Conservation (phyloP, 2,113 vertebrate species). For the Tragulus kanchil region DNA sequence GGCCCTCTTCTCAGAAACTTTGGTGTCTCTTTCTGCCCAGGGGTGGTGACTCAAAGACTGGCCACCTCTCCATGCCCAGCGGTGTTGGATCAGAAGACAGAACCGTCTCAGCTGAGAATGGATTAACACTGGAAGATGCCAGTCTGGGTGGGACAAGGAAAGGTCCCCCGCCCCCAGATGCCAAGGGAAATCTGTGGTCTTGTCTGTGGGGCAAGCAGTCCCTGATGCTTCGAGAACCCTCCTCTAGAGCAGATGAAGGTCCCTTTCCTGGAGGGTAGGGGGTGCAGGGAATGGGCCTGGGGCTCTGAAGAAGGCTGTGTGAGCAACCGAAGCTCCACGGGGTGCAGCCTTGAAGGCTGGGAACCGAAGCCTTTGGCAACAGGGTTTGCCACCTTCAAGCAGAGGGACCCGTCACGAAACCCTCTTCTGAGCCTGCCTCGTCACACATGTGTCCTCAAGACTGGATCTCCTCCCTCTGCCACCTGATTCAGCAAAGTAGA, state of each 20-base stretch:
- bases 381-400: neutral
- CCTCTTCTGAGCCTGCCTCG: neutral
- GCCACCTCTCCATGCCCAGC: neutral
- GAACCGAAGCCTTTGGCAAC: neutral
- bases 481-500: neutral
- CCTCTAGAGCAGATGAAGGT: neutral
- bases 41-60: neutral
- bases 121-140: neutral
- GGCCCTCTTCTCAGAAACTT: neutral
- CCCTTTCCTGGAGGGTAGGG: neutral
- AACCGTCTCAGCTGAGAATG: neutral
- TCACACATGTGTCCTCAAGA: neutral
- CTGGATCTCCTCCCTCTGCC: neutral
- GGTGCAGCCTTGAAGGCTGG: neutral
- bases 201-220: neutral
- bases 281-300: neutral
- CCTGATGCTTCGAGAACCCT: neutral
- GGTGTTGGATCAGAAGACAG: neutral
- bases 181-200: neutral
- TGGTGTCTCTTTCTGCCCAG: neutral
- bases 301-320: neutral
- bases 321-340: neutral
- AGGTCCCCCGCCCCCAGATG: neutral
- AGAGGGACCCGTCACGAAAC: neutral
- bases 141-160: neutral